A percentile compares a stretch with the other conserved stretches of the same genome.
Evolutionary conservation across 92 coral and sea anemone genomes (phyloP).

Genomic region (Scolanthus callimorphus): DNA sequence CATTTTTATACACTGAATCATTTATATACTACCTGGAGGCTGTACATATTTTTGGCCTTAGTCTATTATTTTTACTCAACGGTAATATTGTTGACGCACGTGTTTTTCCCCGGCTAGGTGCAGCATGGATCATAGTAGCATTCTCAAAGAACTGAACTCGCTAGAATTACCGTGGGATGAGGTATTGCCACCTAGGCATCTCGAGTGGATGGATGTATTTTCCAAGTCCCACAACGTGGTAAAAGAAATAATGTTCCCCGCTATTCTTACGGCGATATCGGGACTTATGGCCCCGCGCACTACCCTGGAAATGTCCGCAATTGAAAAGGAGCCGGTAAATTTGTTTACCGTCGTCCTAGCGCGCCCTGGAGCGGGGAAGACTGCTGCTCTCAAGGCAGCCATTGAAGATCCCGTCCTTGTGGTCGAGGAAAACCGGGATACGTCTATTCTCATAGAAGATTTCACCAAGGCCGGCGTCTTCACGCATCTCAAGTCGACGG

Average conservation of each 20-base stretch:
- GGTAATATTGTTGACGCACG: too few relatives aligned
- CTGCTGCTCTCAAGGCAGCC: constrained; percentile 1
- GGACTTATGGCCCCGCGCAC: constrained; percentile 4
- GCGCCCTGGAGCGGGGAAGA: constrained; percentile 9
- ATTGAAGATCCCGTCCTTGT: neutral
- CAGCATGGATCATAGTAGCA: too few relatives aligned
- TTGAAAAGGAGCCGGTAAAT: too few relatives aligned
- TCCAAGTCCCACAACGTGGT: constrained; percentile 2
- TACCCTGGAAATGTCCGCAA: constrained; percentile 3
- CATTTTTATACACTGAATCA: too few relatives aligned
- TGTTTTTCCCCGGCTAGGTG: too few relatives aligned
- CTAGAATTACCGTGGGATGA: too few relatives aligned
- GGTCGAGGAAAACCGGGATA: neutral
- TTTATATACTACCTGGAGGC: too few relatives aligned
- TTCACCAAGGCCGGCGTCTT: constrained; percentile 27
- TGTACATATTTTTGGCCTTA: too few relatives aligned
- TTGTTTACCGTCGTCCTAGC: constrained; percentile 2
- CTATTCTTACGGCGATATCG: constrained; percentile 1
- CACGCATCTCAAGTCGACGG: constrained; percentile 16
- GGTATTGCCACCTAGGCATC: too few relatives aligned
- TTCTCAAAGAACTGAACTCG: too few relatives aligned
- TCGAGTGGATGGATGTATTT: too few relatives aligned
- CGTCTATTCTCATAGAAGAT: constrained; percentile 22
- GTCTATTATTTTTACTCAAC: too few relatives aligned
- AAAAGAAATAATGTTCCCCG: constrained; percentile 5